A percentile compares a stretch with the other conserved stretches of the same genome.
phyloP scores from a whole-genome alignment of 2,113 vertebrate species.

The Danionella cerebrum region DNA sequence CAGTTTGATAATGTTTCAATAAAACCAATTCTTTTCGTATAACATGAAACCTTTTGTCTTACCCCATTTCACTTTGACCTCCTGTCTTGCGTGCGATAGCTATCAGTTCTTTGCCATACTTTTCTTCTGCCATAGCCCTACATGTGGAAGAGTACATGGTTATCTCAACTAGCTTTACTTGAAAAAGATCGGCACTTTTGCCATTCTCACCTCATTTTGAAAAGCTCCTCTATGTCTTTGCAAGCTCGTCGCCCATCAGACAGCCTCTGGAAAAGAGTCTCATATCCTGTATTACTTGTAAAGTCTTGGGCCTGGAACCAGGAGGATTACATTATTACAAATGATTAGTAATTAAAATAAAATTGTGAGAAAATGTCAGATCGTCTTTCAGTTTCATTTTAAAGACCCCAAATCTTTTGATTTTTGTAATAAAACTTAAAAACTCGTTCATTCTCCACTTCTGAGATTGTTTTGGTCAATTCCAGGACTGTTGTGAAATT shows the following conservation, averaged over 20 bases:
- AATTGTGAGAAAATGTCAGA: too few species aligned
- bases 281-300: slow-evolving; percentile 75
- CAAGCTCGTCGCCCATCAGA: slow-evolving; percentile 83
- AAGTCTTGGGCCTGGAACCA: slow-evolving; percentile 75
- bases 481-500: too few species aligned
- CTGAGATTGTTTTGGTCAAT: too few species aligned
- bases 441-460: too few species aligned
- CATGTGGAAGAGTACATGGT: neutral
- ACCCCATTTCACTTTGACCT: slow-evolving; percentile 84
- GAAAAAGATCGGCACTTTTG: neutral
- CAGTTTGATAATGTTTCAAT: neutral
- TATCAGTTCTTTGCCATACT: slow-evolving; percentile 86
- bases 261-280: slow-evolving; percentile 73
- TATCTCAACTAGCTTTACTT: neutral
- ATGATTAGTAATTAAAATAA: neutral
- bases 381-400: too few species aligned
- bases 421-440: too few species aligned
- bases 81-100: slow-evolving; percentile 83
- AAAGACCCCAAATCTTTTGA: too few species aligned
- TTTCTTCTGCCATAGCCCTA: slow-evolving; percentile 87
- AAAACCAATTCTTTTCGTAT: too few species aligned
- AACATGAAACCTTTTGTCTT: neutral
- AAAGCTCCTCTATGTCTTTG: slow-evolving; percentile 88
- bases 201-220: slow-evolving; percentile 77
- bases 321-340: neutral